phyloP scores from a whole-genome alignment of 2,113 vertebrate species.

The Rhea pennata region DNA sequence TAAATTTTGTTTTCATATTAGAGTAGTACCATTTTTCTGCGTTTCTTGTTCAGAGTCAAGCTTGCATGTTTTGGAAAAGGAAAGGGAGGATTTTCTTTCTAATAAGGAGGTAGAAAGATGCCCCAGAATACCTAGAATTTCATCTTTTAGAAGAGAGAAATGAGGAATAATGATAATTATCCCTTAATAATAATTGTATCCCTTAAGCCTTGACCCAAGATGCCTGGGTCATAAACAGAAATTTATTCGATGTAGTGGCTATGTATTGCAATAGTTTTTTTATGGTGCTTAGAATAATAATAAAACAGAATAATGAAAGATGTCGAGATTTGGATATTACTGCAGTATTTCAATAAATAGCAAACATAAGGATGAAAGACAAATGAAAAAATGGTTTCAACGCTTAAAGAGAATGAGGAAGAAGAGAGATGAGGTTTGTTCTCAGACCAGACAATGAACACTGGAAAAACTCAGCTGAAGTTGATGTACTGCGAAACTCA shows the following conservation, averaged over 20 bases:
- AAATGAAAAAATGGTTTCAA: neutral
- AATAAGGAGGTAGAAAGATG: neutral
- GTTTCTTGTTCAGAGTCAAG: neutral
- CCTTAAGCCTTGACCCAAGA: neutral
- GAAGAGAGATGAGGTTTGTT: rapidly evolving
- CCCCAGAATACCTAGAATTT: neutral
- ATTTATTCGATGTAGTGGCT: neutral
- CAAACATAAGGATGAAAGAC: neutral
- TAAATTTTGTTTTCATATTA: neutral
- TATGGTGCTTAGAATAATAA: neutral
- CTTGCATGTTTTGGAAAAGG: neutral
- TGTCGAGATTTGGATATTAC: neutral
- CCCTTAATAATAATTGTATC: neutral
- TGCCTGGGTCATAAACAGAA: neutral
- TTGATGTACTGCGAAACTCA: neutral
- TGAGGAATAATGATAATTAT: neutral
- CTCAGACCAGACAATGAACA: neutral
- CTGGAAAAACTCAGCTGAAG: neutral
- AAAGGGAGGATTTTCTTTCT: neutral
- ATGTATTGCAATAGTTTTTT: neutral
- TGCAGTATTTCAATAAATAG: neutral
- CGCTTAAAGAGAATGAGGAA: neutral
- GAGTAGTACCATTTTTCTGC: neutral
- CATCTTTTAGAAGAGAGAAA: neutral
- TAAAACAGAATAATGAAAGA: neutral